Base-by-base conservation (phyloP, 1,140 invertebrate species). In the Cydia amplana region DNA sequence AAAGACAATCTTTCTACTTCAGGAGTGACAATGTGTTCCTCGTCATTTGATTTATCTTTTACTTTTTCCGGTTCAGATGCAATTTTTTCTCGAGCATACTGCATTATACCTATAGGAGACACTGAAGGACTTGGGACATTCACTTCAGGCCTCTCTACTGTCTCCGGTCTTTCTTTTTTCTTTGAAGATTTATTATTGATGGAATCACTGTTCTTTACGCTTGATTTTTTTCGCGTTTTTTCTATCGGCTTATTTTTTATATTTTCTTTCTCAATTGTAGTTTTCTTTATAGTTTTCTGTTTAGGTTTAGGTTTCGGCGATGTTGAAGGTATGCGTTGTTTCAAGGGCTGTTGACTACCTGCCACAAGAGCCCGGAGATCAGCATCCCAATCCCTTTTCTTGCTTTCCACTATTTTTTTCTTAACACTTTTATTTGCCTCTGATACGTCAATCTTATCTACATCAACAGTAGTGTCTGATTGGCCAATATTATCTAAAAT, bases 371-470 rank as follows among this genome's bases (percentile, higher is more conserved):
- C 82, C 16, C 91, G 84, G 51, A 92, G 79, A 67, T 90, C 85
- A 20, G 89, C 79, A 79, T 92, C 91, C 91, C 91, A 92, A 76
- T 90, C 85, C n/a, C 46, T 78, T 82, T 82, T 85, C 65, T 83
- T 84, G n/a, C 74, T 72, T 74, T 83, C 25, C n/a, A 55, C 12
- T 43, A 23, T 77, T 80, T 72, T 83, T 79, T 80, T 85, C 49
- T 72, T n/a, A 23, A 14, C 75, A 36, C 36, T 77, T 46, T 76
- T 74, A 46, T 79, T 81, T 32, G 64, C 65, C 43, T 77, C 60
- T 23, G 20, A 10, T 60, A 10, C 40, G 28, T 18, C 51, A 5
- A 67, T 72, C 73, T 76, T 80, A 46, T 75, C 74, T 64, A 9
- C 32, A 18, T 60, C 20, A 72, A 77, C 67, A 16, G 20, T 74